phyloP scores from a whole-genome alignment of 2,797 vertebrate genomes.

The Myotis myotis region DNA sequence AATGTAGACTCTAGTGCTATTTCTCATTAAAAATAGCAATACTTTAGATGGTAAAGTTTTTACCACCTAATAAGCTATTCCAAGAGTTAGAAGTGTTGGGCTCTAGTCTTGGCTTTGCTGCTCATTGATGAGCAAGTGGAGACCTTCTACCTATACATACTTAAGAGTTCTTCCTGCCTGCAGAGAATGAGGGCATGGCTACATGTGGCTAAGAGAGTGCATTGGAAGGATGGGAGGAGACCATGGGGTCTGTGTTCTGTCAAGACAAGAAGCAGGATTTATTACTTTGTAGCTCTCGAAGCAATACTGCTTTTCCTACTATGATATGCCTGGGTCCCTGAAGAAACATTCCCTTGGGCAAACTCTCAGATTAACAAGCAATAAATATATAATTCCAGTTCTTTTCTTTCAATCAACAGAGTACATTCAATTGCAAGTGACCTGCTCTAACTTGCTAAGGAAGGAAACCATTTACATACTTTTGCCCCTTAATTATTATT shows the following conservation, averaged over 20 bases:
- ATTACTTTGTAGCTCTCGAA: background rate
- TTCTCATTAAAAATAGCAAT: background rate
- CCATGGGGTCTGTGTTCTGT: background rate
- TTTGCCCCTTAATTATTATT: background rate
- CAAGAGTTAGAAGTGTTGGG: background rate
- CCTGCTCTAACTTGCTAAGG: background rate
- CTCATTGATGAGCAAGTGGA: background rate
- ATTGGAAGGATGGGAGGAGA: background rate
- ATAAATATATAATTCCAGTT: background rate
- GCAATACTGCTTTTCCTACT: background rate
- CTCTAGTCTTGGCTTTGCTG: background rate
- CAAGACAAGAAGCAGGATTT: background rate
- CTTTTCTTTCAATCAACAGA: background rate
- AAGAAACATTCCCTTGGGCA: background rate
- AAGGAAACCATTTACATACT: background rate
- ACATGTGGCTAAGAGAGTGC: background rate
- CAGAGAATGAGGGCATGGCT: accelerated
- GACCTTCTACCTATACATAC: background rate
- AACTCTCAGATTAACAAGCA: background rate
- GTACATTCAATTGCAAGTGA: background rate
- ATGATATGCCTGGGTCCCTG: background rate
- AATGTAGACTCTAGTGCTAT: background rate
- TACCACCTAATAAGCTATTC: background rate
- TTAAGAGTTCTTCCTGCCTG: background rate
- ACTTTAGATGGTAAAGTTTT: background rate